These are phyloP conservation scores for Pitta sordida DNA, from an alignment of 2,113 vertebrate species.

Conservation along the genomic window DNA sequence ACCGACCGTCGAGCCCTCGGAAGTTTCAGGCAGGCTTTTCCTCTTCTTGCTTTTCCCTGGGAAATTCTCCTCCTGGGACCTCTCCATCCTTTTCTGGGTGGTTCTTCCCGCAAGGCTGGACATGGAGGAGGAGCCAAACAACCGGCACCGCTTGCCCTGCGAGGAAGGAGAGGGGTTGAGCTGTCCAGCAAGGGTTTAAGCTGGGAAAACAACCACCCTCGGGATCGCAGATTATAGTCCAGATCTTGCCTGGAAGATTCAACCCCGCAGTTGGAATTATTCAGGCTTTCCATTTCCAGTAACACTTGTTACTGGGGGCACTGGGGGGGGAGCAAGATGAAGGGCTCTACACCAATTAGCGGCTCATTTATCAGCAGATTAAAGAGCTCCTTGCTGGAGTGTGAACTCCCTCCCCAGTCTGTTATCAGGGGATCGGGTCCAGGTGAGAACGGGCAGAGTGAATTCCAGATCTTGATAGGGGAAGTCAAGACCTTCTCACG, in stretches of 20 bases:
- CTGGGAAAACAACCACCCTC: not conserved
- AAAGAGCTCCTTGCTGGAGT: not conserved
- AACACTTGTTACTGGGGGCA: not conserved
- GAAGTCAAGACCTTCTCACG: not conserved
- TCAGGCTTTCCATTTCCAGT: not conserved
- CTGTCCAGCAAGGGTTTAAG: not conserved
- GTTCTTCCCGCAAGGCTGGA: constrained; percentile 44
- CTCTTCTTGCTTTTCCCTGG: constrained; percentile 82
- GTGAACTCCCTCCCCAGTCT: not conserved
- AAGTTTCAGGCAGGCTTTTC: constrained; percentile 72
- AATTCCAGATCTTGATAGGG: not conserved
- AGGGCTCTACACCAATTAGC: not conserved
- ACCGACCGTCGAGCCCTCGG: constrained; percentile 11
- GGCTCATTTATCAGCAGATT: not conserved
- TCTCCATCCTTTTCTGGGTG: constrained; percentile 80
- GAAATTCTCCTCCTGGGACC: constrained; percentile 77
- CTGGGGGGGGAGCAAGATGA: not conserved
- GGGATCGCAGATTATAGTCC: not conserved
- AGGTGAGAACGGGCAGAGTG: not conserved
- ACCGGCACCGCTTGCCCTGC: constrained; percentile 24
- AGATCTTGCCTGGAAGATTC: too few species aligned
- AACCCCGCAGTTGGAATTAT: not conserved
- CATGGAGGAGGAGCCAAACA: constrained; percentile 76
- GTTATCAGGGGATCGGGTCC: not conserved
- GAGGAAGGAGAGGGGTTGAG: not conserved